Percentiles rank a stretch among this genome's conserved stretches.
Conservation (phyloP, 2,797 vertebrate species). For the Ctenosaura bakeri region DNA sequence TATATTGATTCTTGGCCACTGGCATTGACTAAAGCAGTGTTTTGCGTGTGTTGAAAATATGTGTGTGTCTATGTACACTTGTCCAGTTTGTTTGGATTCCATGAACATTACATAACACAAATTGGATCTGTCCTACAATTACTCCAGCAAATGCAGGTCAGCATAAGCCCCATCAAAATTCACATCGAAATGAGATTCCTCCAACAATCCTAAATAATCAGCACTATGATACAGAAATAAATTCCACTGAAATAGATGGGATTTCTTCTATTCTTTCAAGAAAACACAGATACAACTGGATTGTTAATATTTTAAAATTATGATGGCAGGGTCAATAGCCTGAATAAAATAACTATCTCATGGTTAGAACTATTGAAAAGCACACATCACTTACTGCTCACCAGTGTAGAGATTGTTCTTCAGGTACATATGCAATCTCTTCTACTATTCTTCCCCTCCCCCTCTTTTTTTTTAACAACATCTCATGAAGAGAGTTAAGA, state of each 20-base stretch:
- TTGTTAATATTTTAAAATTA: background rate
- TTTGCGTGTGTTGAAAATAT: too few species aligned
- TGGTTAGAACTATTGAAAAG: background rate
- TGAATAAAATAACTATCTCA: conserved; percentile 10
- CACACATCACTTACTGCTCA: background rate
- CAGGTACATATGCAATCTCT: background rate
- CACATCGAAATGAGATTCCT: background rate
- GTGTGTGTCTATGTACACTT: too few species aligned
- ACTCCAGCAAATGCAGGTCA: too few species aligned
- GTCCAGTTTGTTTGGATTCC: too few species aligned
- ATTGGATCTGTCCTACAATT: too few species aligned
- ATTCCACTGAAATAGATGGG: background rate
- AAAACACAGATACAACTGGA: background rate
- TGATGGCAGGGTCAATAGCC: accelerated
- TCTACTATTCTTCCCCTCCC: background rate
- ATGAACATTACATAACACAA: too few species aligned
- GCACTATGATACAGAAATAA: background rate
- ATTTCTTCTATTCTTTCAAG: background rate
- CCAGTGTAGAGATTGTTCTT: background rate
- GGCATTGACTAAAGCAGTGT: too few species aligned
- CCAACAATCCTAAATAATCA: background rate
- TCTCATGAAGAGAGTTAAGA: background rate
- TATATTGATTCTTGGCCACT: too few species aligned
- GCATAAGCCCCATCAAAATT: background rate
- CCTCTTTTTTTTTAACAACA: background rate